Conservation (phyloP, 2,888 invertebrate genomes). For the Cepaea hortensis region DNA sequence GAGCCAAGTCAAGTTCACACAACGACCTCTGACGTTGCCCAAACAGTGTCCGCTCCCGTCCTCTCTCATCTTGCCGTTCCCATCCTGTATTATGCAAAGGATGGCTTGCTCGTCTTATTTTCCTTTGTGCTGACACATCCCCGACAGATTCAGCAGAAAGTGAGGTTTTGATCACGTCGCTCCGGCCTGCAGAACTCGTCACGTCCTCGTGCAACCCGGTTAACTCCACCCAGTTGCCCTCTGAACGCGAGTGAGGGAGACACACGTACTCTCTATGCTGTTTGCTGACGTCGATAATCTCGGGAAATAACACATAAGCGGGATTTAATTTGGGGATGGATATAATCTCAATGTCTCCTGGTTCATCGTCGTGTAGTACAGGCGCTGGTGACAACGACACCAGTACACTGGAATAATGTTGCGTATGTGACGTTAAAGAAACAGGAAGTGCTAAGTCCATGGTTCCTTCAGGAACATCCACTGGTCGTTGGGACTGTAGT, state of each 20-base stretch:
- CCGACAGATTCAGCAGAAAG: neutral
- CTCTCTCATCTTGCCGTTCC: neutral
- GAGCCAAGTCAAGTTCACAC: conserved; percentile 37
- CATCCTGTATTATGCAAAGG: conserved; percentile 40
- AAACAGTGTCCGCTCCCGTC: no score
- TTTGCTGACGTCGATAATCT: conserved; percentile 36
- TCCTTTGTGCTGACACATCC: neutral
- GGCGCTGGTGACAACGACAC: neutral
- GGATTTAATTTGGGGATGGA: conserved; percentile 10
- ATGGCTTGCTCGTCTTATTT: conserved; percentile 14
- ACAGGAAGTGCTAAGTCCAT: no score
- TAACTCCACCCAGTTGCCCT: conserved; percentile 25
- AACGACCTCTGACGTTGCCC: neutral
- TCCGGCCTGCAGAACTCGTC: neutral
- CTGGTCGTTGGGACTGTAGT: no score
- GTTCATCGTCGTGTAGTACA: neutral
- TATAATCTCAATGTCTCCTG: neutral
- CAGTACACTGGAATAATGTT: neutral
- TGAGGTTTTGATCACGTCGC: neutral
- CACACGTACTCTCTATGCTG: conserved; percentile 33
- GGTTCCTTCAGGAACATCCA: no score
- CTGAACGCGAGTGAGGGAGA: conserved; percentile 23
- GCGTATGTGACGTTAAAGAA: no score
- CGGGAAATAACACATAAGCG: conserved; percentile 26
- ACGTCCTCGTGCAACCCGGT: neutral